Evolutionary conservation across 23 tunicate genomes (phyloP), one percentile per base, ranked within the genome.

Genomic region (Pegea sp.): DNA sequence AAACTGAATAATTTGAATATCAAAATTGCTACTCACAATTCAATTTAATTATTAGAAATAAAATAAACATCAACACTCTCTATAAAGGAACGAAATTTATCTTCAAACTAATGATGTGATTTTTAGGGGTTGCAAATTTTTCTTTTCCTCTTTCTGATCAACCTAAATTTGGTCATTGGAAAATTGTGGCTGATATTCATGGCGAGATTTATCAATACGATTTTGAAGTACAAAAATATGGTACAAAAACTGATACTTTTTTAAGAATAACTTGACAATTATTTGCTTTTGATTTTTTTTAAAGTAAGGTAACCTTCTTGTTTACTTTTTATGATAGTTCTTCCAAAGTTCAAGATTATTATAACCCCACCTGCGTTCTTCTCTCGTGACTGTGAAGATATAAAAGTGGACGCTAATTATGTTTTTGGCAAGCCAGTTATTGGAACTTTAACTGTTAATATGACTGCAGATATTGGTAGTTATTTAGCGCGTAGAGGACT

Each of bases 121-220:
- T 62, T 50, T 22, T 26, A 84, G 95, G 95, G 2, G 64, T 71
- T 31, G 64, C 63, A 4, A 67, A 68, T 26, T 28, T 74, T 61
- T 84, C 95, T 1, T 90, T 90, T 42, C 92, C 75, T 2, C 69
- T 90, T 21, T 67, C 98, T 26, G 92, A 70, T 46, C 90, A 90
- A 71, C 98, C 98, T 0, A 33, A 62, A 2, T 30, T 69, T 42
- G 98, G 98, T 42, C 43, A 55, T 54, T 90, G 98, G 98, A 66
- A 29, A 11, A 58, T 90, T 21, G 71, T 64, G 57, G 98, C 75
- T 13, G 91, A 78, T 34, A 32, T 77, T 22, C 76, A 72, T 25
- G 69, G 61, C 7, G 30, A 71, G 24, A 46, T 61, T 27, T 90
- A 58, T 49, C 72, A 90, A 64, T 62, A 63, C 4, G 61, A 86